Conservation (phyloP, 2,888 invertebrate species). For the Drosophila mercatorum region DNA sequence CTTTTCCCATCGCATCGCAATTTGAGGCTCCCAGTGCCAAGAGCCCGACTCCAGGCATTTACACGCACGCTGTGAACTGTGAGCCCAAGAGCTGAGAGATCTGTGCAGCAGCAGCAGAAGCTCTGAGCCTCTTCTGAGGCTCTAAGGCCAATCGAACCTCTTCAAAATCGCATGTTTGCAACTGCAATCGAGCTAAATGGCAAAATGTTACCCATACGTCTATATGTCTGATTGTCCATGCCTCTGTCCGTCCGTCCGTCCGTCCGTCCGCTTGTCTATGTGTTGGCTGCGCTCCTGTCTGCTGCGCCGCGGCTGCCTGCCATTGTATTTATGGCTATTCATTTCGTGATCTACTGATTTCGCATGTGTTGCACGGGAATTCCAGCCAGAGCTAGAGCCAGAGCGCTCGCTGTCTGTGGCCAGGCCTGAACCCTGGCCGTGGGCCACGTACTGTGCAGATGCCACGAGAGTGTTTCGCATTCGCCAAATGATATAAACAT, state of each 20-base stretch:
- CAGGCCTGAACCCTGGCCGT: slow-evolving; percentile 64
- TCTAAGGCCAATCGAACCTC: slow-evolving; percentile 76
- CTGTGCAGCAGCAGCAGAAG: slow-evolving; percentile 13
- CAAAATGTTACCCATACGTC: slow-evolving; percentile 77
- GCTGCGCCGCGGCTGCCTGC: slow-evolving; percentile 51
- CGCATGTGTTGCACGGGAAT: slow-evolving; percentile 79
- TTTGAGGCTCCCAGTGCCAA: slow-evolving; percentile 17
- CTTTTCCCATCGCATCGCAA: slow-evolving; percentile 56
- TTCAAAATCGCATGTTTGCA: slow-evolving; percentile 81
- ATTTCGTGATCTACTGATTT: slow-evolving; percentile 80
- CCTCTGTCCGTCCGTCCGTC: slow-evolving; percentile 18
- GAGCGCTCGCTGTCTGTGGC: slow-evolving; percentile 12
- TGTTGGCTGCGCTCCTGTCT: slow-evolving; percentile 32
- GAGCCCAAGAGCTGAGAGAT: slow-evolving; percentile 14
- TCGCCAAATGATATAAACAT: slow-evolving; percentile 41
- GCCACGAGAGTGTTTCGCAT: slow-evolving; percentile 34
- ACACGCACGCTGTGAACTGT: slow-evolving; percentile 60
- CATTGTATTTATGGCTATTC: slow-evolving; percentile 79
- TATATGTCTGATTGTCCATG: slow-evolving; percentile 51
- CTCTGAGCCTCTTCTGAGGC: slow-evolving; percentile 28
- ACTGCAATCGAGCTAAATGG: slow-evolving; percentile 80
- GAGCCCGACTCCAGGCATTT: slow-evolving; percentile 41
- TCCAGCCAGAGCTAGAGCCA: slow-evolving; percentile 49
- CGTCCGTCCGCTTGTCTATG: slow-evolving; percentile 19
- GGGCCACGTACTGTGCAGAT: slow-evolving; percentile 70